A percentile compares a stretch with the other conserved stretches of the same genome.
These are phyloP conservation scores for Diachasmimorpha longicaudata DNA, from an alignment of 1,140 invertebrate species.

Conservation along the genomic window DNA sequence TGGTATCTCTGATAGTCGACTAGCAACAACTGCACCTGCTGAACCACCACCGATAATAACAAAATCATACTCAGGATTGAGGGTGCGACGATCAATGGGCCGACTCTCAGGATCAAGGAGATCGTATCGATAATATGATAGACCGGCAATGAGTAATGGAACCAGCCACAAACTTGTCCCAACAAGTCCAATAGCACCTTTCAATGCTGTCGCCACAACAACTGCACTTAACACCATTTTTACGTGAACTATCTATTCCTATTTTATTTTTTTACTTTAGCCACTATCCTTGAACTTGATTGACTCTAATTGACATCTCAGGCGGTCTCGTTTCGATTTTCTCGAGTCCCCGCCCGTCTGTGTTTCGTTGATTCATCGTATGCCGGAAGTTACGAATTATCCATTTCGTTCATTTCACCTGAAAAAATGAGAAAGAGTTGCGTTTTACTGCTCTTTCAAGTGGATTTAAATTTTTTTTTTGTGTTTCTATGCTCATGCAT, in stretches of 20 bases:
- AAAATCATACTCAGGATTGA: constrained; percentile 80
- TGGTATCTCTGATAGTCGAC: constrained; percentile 81
- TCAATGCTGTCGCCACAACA: constrained; percentile 75
- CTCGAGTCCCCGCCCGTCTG: constrained; percentile 36
- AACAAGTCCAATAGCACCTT: constrained; percentile 74
- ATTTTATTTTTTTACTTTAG: constrained; percentile 5
- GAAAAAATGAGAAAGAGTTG: background rate
- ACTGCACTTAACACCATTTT: constrained; percentile 75
- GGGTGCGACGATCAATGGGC: constrained; percentile 66
- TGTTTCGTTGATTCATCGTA: constrained; percentile 39
- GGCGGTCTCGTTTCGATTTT: constrained; percentile 42
- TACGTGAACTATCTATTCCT: constrained; percentile 31
- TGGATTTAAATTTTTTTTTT: background rate
- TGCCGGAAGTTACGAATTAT: background rate
- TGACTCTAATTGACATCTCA: constrained; percentile 29
- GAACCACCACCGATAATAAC: constrained; percentile 90
- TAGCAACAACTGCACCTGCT: constrained; percentile 91
- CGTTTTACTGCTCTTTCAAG: background rate
- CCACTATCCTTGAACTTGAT: constrained; percentile 8
- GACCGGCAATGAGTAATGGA: constrained; percentile 78
- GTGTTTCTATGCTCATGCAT: background rate
- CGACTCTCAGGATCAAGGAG: constrained; percentile 80
- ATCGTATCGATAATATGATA: constrained; percentile 83
- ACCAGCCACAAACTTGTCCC: constrained; percentile 82
- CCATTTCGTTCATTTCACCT: constrained; percentile 3